Percentiles rank a stretch among this genome's conserved stretches.
phyloP scores from a whole-genome alignment of 2,113 vertebrate genomes.

The Copsychus sechellarum region DNA sequence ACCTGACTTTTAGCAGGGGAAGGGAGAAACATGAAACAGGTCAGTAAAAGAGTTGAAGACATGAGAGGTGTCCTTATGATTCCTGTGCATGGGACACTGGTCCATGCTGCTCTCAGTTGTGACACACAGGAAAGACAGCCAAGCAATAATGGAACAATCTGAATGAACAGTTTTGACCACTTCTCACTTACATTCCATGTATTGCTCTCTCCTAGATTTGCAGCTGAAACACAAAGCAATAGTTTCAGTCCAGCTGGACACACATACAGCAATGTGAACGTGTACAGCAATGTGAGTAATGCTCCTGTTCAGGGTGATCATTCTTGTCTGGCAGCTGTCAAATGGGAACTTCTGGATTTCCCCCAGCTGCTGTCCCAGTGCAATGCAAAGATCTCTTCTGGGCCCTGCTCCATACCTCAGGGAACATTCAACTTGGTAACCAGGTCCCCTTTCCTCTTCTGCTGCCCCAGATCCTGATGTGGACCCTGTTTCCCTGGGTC shows the following conservation, averaged over 20 bases:
- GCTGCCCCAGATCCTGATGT: background rate
- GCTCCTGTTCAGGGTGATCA: background rate
- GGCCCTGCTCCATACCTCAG: background rate
- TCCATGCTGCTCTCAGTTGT: background rate
- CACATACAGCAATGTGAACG: conserved; percentile 68
- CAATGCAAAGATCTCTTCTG: background rate
- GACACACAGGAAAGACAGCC: background rate
- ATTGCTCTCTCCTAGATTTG: conserved; percentile 63
- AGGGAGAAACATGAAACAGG: background rate
- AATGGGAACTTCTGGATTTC: background rate
- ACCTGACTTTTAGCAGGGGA: background rate
- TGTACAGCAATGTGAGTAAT: conserved; percentile 75
- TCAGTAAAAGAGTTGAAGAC: background rate
- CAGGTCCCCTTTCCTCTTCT: background rate
- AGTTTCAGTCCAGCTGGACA: conserved; percentile 24
- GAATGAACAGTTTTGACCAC: background rate
- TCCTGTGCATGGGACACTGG: background rate
- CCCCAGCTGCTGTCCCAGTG: background rate
- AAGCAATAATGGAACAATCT: background rate
- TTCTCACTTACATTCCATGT: background rate
- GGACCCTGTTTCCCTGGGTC: background rate
- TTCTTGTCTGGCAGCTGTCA: background rate
- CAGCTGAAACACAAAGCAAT: conserved; percentile 46
- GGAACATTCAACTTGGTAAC: background rate
- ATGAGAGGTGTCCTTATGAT: background rate